Base-by-base conservation (phyloP, 2,888 invertebrate species). In the Eustalomyia histrio region DNA sequence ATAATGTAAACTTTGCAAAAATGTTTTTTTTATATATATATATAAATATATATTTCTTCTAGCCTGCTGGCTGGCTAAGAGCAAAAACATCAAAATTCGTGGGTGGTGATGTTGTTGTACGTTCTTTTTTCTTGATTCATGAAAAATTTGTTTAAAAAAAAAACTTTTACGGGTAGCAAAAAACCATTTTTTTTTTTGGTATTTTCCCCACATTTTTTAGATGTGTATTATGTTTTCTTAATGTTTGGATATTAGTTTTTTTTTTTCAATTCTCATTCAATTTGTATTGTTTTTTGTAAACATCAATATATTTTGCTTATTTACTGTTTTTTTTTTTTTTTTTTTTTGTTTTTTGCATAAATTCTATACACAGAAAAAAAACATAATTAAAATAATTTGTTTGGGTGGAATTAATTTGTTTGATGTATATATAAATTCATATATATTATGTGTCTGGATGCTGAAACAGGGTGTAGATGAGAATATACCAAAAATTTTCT, bases 81-180 rank as follows among this genome's bases (percentile, higher is more conserved):
- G 55, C 43, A 57, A 47, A 39, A 55, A 53, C 16, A 61, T 12
- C n/a, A 24, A 65, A 72, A 35, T 21, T 67, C 74, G 81, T 81
- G 81, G 81, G 81, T 80, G 80, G 76, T 80, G 76, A 47, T 68
- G 47, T 68, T 61, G 43, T 65, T 47, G 43, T 47, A 6, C 43
- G 43, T 47, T 47, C 14, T 47, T 78, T 18, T 69, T 43, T 14
- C 50, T 52, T 21, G 24, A 55, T 55, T 60, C 16, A 29, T 39
- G 24, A 12, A 6, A 6, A 39, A 50, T 68, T 63, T 57, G 21
- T 68, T 47, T 43, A 5, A 3, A 21, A 21, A 29, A 7, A 29
- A 29, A 6, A 6, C 7, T 29, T 29, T 29, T 47, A 43, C 9
- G n/a, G 16, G n/a, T 29, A n/a, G 9, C 29, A 18, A 12, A 60